Conservation (phyloP, 92 coral and sea anemone genomes). For the Porites cylindrica region DNA sequence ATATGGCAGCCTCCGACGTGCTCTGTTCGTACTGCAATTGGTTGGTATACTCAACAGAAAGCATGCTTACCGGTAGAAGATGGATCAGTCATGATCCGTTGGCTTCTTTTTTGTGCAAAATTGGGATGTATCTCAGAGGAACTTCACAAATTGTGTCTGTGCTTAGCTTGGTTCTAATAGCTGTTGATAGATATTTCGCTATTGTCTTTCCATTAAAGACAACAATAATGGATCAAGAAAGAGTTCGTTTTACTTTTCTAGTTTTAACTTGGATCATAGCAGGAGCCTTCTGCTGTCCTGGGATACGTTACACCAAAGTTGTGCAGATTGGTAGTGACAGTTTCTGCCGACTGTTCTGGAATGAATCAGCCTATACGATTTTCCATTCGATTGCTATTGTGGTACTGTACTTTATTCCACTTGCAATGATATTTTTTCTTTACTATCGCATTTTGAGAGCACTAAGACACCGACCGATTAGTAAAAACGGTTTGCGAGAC, state of each 20-base stretch:
- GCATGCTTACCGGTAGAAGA: background rate
- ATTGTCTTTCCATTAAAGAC: background rate
- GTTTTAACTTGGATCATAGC: background rate
- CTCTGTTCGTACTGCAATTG: background rate
- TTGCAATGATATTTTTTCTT: background rate
- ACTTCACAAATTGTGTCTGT: background rate
- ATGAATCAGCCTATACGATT: background rate
- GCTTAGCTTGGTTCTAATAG: too few relatives aligned
- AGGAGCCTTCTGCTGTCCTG: background rate
- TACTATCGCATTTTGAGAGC: background rate
- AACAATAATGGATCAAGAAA: background rate
- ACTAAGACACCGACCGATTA: background rate
- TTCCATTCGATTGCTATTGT: background rate
- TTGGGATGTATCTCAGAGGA: background rate
- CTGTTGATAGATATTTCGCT: too few relatives aligned
- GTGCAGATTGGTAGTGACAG: background rate
- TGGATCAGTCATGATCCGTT: background rate
- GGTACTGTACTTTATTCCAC: background rate
- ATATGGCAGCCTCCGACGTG: slow-evolving; percentile 1
- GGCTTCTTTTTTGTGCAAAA: background rate
- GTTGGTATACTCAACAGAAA: background rate
- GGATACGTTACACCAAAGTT: background rate
- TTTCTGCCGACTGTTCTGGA: background rate
- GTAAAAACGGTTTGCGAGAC: background rate
- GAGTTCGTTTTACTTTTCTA: background rate